Percentiles rank a stretch among this genome's conserved stretches.
Evolutionary conservation across 2,888 invertebrate species (phyloP).

Genomic region (Lasius platythorax): DNA sequence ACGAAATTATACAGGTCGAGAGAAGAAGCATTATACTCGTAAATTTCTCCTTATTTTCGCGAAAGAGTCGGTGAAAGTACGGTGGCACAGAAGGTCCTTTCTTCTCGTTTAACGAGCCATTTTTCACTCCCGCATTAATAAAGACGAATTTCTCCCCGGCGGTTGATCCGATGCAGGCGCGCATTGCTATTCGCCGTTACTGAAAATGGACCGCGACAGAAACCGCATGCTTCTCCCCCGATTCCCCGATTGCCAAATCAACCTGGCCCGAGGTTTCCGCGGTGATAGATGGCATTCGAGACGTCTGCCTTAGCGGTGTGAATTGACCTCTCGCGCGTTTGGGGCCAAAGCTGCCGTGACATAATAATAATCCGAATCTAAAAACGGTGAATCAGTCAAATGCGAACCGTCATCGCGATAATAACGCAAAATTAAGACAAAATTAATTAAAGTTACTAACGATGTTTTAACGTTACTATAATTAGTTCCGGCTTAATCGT

Average conservation of each 20-base stretch:
- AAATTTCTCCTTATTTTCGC: constrained; percentile 22
- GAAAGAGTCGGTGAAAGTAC: background rate
- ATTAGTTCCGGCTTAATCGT: background rate
- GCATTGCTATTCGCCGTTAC: background rate
- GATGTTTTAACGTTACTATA: background rate
- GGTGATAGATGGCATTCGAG: constrained; percentile 15
- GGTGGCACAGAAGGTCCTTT: background rate
- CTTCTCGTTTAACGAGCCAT: constrained; percentile 7
- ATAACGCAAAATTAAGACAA: background rate
- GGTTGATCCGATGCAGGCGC: background rate
- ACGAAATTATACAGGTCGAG: constrained; percentile 6
- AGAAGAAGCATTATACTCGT: background rate
- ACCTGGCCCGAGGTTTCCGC: background rate
- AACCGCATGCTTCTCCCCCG: background rate
- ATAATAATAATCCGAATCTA: background rate
- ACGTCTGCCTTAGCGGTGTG: background rate
- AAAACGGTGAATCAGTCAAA: background rate
- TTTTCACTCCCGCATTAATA: constrained; percentile 20
- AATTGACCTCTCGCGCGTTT: background rate
- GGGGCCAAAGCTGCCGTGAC: background rate
- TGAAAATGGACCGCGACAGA: background rate
- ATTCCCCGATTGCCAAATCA: background rate
- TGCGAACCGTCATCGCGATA: background rate
- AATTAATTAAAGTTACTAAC: background rate
- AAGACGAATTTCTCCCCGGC: constrained; percentile 13